Evolutionary conservation across 2,888 invertebrate genomes (phyloP).

Genomic region (Conops quadrifasciatus): DNA sequence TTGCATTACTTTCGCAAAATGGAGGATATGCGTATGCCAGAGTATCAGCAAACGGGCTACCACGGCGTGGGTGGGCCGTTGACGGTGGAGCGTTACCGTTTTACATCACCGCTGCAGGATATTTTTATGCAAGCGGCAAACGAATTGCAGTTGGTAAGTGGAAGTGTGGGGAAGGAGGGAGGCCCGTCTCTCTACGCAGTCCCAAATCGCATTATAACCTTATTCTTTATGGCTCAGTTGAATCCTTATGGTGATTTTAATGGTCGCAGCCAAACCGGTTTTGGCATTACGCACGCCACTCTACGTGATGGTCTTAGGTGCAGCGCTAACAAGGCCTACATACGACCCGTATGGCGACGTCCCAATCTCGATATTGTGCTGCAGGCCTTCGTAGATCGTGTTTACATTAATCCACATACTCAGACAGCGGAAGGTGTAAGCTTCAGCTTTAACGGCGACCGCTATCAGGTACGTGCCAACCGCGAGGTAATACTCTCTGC

Average conservation of each 20-base stretch:
- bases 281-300: slow-evolving; percentile 80
- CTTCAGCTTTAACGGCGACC: slow-evolving; percentile 65
- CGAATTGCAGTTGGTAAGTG: slow-evolving; percentile 69
- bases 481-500: slow-evolving; percentile 87
- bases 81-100: slow-evolving; percentile 76
- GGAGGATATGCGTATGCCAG: slow-evolving; percentile 78
- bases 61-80: slow-evolving; percentile 79
- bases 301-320: slow-evolving; percentile 81
- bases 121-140: slow-evolving; percentile 75
- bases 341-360: slow-evolving; percentile 74
- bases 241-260: slow-evolving; percentile 78
- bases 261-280: slow-evolving; percentile 81
- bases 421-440: slow-evolving; percentile 74
- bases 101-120: slow-evolving; percentile 74
- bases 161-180: not conserved
- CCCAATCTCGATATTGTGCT: slow-evolving; percentile 78
- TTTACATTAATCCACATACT: slow-evolving; percentile 71
- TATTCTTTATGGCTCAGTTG: slow-evolving; percentile 37
- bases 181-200: not conserved
- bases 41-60: slow-evolving; percentile 66
- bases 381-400: slow-evolving; percentile 73
- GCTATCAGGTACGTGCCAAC: slow-evolving; percentile 70
- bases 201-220: not conserved
- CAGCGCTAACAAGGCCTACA: slow-evolving; percentile 84
- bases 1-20: slow-evolving; percentile 82